These are phyloP conservation scores for Cydia splendana DNA, from an alignment of 1,140 invertebrate genomes.

Conservation along the genomic window DNA sequence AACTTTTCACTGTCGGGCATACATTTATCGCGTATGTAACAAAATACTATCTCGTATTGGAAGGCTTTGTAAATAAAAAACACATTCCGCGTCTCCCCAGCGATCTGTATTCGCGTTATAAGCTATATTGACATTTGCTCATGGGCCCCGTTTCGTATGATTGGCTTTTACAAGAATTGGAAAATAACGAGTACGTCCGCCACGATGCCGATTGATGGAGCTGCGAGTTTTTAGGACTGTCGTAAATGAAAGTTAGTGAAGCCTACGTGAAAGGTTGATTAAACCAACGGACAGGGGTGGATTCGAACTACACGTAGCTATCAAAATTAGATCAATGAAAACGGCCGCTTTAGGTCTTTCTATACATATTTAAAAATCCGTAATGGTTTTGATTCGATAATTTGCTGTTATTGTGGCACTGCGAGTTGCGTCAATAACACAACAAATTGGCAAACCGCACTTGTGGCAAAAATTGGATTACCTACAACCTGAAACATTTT, in stretches of 20 bases:
- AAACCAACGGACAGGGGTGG: constrained; percentile 34
- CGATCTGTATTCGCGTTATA: constrained; percentile 48
- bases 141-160: constrained; percentile 50
- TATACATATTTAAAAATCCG: too few species aligned
- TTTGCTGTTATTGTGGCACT: too few species aligned
- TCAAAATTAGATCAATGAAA: too few species aligned
- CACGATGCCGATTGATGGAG: constrained; percentile 21
- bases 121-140: constrained; percentile 57
- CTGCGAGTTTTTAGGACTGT: constrained; percentile 23
- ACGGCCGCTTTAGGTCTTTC: too few species aligned
- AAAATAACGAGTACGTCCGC: constrained; percentile 48
- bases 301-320: too few species aligned
- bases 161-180: constrained; percentile 64
- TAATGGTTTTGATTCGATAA: too few species aligned
- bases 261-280: constrained; percentile 34
- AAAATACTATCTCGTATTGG: constrained; percentile 23
- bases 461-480: too few species aligned
- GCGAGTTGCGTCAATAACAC: too few species aligned
- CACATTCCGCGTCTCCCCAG: constrained; percentile 45
- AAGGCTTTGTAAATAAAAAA: constrained; percentile 48
- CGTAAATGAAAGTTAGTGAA: constrained; percentile 27
- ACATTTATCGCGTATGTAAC: constrained; percentile 1
- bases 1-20: constrained; percentile 4
- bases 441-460: too few species aligned
- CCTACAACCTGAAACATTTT: too few species aligned